phyloP scores from a whole-genome alignment of 2,797 vertebrate genomes.

The Intellagama lesueurii region DNA sequence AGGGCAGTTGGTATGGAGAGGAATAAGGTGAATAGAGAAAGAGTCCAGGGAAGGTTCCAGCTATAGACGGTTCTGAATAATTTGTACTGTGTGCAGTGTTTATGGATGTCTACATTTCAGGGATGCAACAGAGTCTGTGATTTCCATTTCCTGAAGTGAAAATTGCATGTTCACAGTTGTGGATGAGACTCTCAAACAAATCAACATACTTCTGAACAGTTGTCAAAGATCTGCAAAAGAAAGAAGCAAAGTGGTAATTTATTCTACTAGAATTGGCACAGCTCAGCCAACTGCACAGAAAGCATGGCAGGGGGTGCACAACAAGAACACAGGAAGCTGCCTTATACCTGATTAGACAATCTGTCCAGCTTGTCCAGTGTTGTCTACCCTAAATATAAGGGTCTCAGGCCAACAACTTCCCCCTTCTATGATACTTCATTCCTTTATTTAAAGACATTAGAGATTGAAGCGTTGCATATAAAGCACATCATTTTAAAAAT shows the following conservation, averaged over 20 bases:
- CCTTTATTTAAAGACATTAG: no score
- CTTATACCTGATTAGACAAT: no score
- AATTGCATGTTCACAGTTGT: neutral
- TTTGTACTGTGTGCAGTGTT: neutral
- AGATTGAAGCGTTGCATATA: no score
- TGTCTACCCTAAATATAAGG: no score
- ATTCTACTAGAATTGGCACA: neutral
- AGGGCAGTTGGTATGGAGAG: no score
- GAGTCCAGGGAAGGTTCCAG: neutral
- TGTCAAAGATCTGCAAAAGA: constrained; percentile 1
- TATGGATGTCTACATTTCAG: neutral
- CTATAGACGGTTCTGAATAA: neutral
- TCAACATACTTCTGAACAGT: neutral
- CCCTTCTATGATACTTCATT: no score
- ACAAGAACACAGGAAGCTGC: neutral
- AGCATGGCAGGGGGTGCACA: neutral
- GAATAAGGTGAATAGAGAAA: neutral
- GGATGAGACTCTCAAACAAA: neutral
- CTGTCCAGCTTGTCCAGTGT: no score
- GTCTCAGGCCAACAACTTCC: no score
- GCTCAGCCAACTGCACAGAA: neutral
- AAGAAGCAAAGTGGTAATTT: constrained; percentile 10
- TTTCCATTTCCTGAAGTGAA: neutral
- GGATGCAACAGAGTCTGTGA: neutral
- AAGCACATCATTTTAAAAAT: no score